Base-by-base conservation (phyloP, 2,113 vertebrate species). In the Callorhinus ursinus region DNA sequence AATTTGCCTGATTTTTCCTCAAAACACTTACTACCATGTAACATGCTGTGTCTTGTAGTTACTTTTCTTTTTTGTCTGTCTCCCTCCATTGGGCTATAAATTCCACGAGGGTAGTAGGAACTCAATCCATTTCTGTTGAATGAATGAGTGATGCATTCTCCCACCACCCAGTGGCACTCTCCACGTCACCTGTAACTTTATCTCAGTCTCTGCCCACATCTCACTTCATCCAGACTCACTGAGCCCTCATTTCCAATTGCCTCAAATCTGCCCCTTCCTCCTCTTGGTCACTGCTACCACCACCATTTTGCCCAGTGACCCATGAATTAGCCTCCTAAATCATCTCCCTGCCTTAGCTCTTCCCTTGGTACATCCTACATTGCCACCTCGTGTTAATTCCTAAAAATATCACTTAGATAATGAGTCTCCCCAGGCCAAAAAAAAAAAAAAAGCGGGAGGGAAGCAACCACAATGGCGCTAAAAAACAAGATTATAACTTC, bases 131-230 rank as follows among this genome's bases (percentile, higher is more conserved):
- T 51, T 77, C 59, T 49, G 31, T 7, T 39, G 28, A 69, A 18
- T 28, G 71, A 67, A 81, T 36, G 59, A n/a, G 55, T 24, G 8
- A 14, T 2, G 2, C 5, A 1, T 49, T 46, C 36, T 51, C 26
- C 51, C 10, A 1, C 67, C 12, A 19, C 11, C 63, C 53, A 28
- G 87, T 4, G n/a, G 71, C 14, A 85, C 14, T 9, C 80, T 39
- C 51, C 5, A 46, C 0, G 0, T 67, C 28, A 46, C 82, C 9
- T 15, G 53, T 8, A 33, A 36, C 26, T 36, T n/a, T 2, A 1
- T 16, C 22, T 92, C 63, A 61, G 12, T 55, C 77, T 3, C 53
- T 16, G 14, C 12, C 53, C 76, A 63, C 55, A 59, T 49, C 36
- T 46, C 5, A 67, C 6, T 36, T 65, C 24, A 67, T 21, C 36